phyloP scores from a whole-genome alignment of 1,140 invertebrate genomes.

The Plodia interpunctella region DNA sequence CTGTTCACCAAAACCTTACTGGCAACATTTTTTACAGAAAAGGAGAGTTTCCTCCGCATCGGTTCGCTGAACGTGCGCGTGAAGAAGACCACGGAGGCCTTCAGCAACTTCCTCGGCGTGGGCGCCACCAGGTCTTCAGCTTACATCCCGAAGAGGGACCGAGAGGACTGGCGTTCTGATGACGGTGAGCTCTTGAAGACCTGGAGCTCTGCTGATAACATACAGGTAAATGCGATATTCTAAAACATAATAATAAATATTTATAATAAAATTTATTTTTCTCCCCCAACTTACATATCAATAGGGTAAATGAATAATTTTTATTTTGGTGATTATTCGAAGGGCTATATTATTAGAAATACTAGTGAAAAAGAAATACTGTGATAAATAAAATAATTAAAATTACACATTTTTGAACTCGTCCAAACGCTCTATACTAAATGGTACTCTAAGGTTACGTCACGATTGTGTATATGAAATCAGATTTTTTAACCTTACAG shows the following conservation, averaged over 20 bases:
- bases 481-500: conserved; percentile 44
- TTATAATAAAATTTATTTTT: too few species aligned
- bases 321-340: too few species aligned
- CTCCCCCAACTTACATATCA: too few species aligned
- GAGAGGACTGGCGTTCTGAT: conserved; percentile 48
- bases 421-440: not conserved
- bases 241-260: not conserved
- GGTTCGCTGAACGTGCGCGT: conserved; percentile 94
- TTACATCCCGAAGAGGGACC: conserved; percentile 53
- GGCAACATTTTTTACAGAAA: conserved; percentile 81
- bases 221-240: conserved; percentile 78
- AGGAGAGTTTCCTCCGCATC: conserved; percentile 92
- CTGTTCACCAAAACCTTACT: too few species aligned
- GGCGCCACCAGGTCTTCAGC: conserved; percentile 77
- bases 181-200: conserved; percentile 81
- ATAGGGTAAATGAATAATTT: too few species aligned
- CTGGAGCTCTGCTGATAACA: conserved; percentile 92
- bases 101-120: conserved; percentile 91
- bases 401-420: not conserved
- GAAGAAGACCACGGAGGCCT: conserved; percentile 93
- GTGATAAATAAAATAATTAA: too few species aligned
- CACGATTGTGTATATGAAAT: too few species aligned
- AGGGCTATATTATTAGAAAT: too few species aligned
- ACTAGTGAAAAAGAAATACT: too few species aligned
- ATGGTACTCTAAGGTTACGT: too few species aligned